Conservation (phyloP, 1,140 invertebrate genomes). For the Drosophila lowei region DNA sequence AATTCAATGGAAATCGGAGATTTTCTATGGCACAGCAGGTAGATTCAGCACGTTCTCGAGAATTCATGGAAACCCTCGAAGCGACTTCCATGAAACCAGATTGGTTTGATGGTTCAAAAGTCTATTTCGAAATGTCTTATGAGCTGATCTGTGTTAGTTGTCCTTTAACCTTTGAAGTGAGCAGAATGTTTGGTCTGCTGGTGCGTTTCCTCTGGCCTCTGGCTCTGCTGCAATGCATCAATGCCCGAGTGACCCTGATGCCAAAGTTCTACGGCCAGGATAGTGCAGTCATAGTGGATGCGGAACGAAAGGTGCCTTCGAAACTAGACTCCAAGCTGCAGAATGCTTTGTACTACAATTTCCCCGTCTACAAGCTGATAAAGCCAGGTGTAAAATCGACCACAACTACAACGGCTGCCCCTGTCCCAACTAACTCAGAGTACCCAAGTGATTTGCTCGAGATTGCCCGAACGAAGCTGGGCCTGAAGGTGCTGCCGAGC, state of each 20-base stretch:
- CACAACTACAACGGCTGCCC: slow-evolving; percentile 14
- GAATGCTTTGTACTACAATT: slow-evolving; percentile 64
- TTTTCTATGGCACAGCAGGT: slow-evolving; percentile 66
- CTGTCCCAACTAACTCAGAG: slow-evolving; percentile 23
- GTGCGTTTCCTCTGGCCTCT: slow-evolving; percentile 36
- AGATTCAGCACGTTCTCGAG: slow-evolving; percentile 23
- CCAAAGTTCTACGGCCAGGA: slow-evolving; percentile 67
- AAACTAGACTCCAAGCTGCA: slow-evolving; percentile 46
- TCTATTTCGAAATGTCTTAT: slow-evolving; percentile 7
- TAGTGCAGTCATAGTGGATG: slow-evolving; percentile 60
- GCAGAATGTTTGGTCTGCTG: slow-evolving; percentile 35
- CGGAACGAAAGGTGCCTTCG: slow-evolving; percentile 30
- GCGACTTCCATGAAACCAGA: slow-evolving; percentile 30
- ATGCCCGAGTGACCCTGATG: slow-evolving; percentile 16
- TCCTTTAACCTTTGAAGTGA: slow-evolving; percentile 51
- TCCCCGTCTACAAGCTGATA: slow-evolving; percentile 65
- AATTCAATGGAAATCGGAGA: slow-evolving; percentile 62
- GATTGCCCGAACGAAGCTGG: slow-evolving; percentile 64
- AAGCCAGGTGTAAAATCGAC: slow-evolving; percentile 10
- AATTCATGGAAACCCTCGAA: slow-evolving; percentile 46
- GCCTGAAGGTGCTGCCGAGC: slow-evolving; percentile 64
- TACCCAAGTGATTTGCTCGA: slow-evolving; percentile 71
- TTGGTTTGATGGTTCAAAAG: slow-evolving; percentile 8
- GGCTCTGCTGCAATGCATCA: slow-evolving; percentile 51
- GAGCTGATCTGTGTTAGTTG: slow-evolving; percentile 41